Evolutionary conservation across 2,888 invertebrate species (phyloP).

Genomic region (Megaustenia siamemsis): DNA sequence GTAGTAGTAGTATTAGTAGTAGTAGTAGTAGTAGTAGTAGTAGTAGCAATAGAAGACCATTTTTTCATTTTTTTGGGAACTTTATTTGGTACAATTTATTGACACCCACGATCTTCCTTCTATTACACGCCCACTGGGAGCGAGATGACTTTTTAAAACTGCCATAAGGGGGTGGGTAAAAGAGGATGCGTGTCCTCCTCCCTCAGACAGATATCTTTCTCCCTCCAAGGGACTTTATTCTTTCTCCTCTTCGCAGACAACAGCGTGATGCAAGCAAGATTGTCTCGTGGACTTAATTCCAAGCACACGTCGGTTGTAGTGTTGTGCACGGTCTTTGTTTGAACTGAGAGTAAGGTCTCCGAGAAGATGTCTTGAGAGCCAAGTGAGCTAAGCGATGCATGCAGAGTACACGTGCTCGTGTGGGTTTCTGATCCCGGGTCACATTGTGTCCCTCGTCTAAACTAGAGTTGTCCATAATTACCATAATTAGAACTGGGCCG

Average conservation of each 20-base stretch:
- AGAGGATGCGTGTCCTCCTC: too few relatives aligned
- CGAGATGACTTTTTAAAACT: too few relatives aligned
- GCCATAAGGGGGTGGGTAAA: too few relatives aligned
- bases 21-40: too few relatives aligned
- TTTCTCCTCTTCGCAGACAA: neutral
- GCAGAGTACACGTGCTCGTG: neutral
- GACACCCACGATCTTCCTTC: too few relatives aligned
- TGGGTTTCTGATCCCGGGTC: slow-evolving; percentile 12
- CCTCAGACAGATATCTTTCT: too few relatives aligned
- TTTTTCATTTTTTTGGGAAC: too few relatives aligned
- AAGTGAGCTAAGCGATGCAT: slow-evolving; percentile 3
- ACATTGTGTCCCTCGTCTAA: neutral
- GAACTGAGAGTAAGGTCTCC: neutral
- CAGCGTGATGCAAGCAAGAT: slow-evolving; percentile 18
- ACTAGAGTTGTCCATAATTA: neutral
- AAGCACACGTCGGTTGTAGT: neutral
- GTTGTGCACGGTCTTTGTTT: slow-evolving; percentile 42
- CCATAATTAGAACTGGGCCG: neutral
- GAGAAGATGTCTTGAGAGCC: neutral
- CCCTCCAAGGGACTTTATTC: too few relatives aligned
- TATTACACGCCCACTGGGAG: too few relatives aligned
- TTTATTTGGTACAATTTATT: too few relatives aligned
- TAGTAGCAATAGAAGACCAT: too few relatives aligned
- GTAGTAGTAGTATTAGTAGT: too few relatives aligned
- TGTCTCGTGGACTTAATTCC: slow-evolving; percentile 19